phyloP scores from a whole-genome alignment of 2,888 invertebrate genomes.

The Andrena fulva region DNA sequence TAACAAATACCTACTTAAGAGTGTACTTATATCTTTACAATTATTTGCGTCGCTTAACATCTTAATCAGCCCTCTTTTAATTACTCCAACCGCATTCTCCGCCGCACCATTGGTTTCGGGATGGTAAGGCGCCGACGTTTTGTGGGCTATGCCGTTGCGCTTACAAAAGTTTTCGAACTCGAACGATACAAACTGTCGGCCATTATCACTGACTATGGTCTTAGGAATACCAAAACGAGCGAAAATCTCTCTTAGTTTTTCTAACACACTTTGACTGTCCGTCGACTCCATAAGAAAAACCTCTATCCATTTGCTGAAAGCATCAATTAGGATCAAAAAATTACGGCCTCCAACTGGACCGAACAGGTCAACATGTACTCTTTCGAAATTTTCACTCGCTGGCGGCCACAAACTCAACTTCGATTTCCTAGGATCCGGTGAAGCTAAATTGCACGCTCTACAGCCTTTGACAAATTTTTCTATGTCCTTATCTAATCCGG shows the following conservation, averaged over 20 bases:
- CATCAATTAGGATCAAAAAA: not conserved
- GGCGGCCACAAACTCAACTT: slow-evolving; percentile 2
- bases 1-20: slow-evolving; percentile 8
- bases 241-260: slow-evolving; percentile 1
- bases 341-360: not conserved
- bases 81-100: not conserved
- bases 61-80: slow-evolving; percentile 5
- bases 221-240: slow-evolving; percentile 11
- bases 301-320: slow-evolving; percentile 11
- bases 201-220: slow-evolving; percentile 4
- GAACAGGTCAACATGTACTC: slow-evolving; percentile 2
- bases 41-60: not conserved
- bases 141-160: slow-evolving; percentile 3
- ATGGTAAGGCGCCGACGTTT: slow-evolving; percentile 5
- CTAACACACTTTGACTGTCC: not conserved
- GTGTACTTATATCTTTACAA: not conserved
- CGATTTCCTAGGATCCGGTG: not conserved
- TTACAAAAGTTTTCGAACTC: slow-evolving; percentile 19
- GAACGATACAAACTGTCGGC: slow-evolving; percentile 12
- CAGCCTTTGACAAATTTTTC: not conserved
- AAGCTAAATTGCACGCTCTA: not conserved
- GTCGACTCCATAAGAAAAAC: not conserved
- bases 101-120: not conserved
- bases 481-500: slow-evolving; percentile 1
- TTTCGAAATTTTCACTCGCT: slow-evolving; percentile 10